Percentiles rank a stretch among this genome's conserved stretches.
Evolutionary conservation across 2,888 invertebrate species (phyloP).

Genomic region (Orthonevra nobilis): DNA sequence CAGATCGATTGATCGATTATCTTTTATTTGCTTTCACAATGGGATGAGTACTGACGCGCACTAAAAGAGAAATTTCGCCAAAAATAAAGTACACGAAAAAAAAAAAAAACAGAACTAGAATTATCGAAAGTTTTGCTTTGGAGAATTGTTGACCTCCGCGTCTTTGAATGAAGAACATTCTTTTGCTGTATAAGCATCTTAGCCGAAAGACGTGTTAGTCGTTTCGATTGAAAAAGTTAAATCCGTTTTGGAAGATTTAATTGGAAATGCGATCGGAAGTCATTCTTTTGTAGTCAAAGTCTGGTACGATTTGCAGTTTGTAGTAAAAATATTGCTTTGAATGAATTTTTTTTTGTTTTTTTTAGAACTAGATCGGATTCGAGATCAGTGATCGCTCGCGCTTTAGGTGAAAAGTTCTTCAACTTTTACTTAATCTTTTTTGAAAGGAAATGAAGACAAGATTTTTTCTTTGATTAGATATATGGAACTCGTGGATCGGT

Average conservation of each 20-base stretch:
- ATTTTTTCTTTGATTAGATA: too few relatives aligned
- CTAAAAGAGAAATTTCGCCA: slow-evolving; percentile 49
- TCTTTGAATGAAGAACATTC: slow-evolving; percentile 7
- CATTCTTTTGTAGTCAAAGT: not conserved
- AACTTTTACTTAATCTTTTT: slow-evolving; percentile 22
- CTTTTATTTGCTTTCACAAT: slow-evolving; percentile 41
- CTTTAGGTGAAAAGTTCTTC: too few relatives aligned
- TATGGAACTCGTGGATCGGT: too few relatives aligned
- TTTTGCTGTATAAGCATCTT: slow-evolving; percentile 14
- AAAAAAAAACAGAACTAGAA: too few relatives aligned
- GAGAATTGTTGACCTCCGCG: slow-evolving; percentile 18
- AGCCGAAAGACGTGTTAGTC: slow-evolving; percentile 7
- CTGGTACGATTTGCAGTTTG: too few relatives aligned
- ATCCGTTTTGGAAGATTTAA: not conserved
- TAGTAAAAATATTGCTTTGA: too few relatives aligned
- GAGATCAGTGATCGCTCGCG: not conserved
- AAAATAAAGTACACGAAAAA: too few relatives aligned
- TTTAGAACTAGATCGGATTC: too few relatives aligned
- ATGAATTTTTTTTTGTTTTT: too few relatives aligned
- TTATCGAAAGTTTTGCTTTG: slow-evolving; percentile 42
- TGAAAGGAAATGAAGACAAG: too few relatives aligned
- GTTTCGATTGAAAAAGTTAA: slow-evolving; percentile 6
- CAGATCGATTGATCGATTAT: slow-evolving; percentile 30
- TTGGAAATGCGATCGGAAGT: slow-evolving; percentile 26
- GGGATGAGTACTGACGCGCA: slow-evolving; percentile 15